phyloP scores from a whole-genome alignment of 92 coral and sea anemone genomes.

The Umimayanthus chanpuru region DNA sequence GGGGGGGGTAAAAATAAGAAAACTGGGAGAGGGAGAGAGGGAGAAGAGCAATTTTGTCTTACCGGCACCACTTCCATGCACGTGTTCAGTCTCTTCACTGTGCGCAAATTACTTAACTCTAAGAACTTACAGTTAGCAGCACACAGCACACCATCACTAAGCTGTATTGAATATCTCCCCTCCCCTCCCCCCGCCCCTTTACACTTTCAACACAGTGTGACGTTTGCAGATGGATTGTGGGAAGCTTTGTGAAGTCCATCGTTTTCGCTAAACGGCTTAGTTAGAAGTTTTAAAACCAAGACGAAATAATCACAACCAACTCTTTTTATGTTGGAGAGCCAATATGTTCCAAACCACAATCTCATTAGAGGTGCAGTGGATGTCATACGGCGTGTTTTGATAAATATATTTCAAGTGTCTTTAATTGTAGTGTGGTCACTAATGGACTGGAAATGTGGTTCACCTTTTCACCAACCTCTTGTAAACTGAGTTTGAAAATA shows the following conservation, averaged over 20 bases:
- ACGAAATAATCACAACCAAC: not conserved
- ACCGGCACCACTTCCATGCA: no score
- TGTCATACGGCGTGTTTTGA: no score
- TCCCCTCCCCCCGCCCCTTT: not conserved
- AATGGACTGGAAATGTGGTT: not conserved
- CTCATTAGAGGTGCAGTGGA: not conserved
- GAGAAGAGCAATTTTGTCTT: not conserved
- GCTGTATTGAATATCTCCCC: not conserved
- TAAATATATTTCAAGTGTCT: slow-evolving; percentile 15
- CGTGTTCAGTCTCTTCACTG: no score
- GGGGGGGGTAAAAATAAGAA: no score
- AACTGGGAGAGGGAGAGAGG: not conserved
- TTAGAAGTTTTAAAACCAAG: not conserved
- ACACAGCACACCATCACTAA: not conserved
- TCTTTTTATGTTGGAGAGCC: not conserved
- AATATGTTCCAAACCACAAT: not conserved
- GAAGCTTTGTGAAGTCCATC: no score
- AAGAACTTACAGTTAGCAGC: slow-evolving; percentile 6
- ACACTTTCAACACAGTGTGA: not conserved
- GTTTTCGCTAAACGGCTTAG: not conserved
- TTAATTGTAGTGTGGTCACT: not conserved
- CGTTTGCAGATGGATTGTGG: not conserved
- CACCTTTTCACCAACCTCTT: not conserved
- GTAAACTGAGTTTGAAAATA: not conserved
- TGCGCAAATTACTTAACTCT: no score